These are phyloP conservation scores for Odontomachus brunneus DNA, from an alignment of 1,140 invertebrate species.

Conservation along the genomic window DNA sequence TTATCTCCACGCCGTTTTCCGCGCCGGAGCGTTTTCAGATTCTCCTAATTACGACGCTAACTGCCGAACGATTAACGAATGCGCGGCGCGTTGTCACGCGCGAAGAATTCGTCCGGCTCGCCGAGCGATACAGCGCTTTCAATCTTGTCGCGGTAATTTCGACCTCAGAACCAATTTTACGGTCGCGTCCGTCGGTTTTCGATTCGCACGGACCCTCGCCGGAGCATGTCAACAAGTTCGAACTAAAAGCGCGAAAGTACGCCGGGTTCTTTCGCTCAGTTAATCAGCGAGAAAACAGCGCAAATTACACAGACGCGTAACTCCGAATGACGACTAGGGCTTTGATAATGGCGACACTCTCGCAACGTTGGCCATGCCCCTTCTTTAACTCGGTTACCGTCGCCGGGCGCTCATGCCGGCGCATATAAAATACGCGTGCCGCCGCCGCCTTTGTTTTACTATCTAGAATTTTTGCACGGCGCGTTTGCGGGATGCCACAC, in stretches of 20 bases:
- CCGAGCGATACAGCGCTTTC: not conserved
- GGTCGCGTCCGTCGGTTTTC: too few relatives aligned
- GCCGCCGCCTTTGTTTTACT: not conserved
- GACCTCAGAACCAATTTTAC: too few relatives aligned
- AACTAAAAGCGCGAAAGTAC: not conserved
- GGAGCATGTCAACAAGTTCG: not conserved
- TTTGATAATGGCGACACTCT: slow-evolving; percentile 4
- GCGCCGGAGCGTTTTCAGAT: slow-evolving; percentile 21
- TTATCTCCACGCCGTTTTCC: slow-evolving; percentile 47
- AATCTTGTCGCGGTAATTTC: not conserved
- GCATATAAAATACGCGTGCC: not conserved
- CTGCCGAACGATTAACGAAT: slow-evolving; percentile 11
- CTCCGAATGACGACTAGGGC: slow-evolving; percentile 7
- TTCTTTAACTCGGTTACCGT: not conserved
- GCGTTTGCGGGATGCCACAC: not conserved
- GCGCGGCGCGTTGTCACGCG: not conserved
- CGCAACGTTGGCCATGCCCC: not conserved
- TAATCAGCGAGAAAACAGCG: slow-evolving; percentile 6
- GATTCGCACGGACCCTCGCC: too few relatives aligned
- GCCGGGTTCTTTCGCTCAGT: not conserved
- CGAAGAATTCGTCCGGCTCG: not conserved
- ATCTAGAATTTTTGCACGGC: not conserved
- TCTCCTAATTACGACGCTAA: slow-evolving; percentile 24
- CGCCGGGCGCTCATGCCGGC: not conserved
- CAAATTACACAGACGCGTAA: slow-evolving; percentile 2